A percentile compares a stretch with the other conserved stretches of the same genome.
These are phyloP conservation scores for Drosophila acutilabella DNA, from an alignment of 2,888 invertebrate genomes.

Conservation along the genomic window DNA sequence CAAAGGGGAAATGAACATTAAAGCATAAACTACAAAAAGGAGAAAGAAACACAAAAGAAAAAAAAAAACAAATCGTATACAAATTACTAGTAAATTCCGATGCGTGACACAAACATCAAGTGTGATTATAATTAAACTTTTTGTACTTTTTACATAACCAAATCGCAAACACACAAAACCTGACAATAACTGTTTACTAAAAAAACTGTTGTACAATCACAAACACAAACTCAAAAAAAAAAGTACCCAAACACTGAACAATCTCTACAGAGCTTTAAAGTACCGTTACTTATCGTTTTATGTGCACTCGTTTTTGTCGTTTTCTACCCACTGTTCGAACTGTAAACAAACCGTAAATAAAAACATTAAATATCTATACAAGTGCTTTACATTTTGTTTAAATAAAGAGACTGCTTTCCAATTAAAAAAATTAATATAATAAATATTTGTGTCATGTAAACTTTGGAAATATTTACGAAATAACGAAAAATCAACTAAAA, in stretches of 20 bases:
- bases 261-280: conserved; percentile 37
- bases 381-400: conserved; percentile 40
- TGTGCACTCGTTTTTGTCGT: background rate
- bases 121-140: conserved; percentile 16
- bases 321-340: conserved; percentile 46
- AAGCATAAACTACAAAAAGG: conserved; percentile 9
- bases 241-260: conserved; percentile 9
- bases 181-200: conserved; percentile 41
- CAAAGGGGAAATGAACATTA: conserved; percentile 21
- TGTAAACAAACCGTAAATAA: conserved; percentile 37
- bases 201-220: conserved; percentile 31
- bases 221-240: background rate
- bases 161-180: conserved; percentile 16
- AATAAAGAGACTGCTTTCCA: conserved; percentile 33
- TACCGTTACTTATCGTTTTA: conserved; percentile 9
- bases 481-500: conserved; percentile 17
- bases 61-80: conserved; percentile 15
- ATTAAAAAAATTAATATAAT: conserved; percentile 7
- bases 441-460: conserved; percentile 46
- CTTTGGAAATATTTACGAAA: conserved; percentile 22
- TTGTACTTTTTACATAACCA: conserved; percentile 49
- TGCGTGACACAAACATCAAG: conserved; percentile 22
- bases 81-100: conserved; percentile 21
- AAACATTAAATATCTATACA: conserved; percentile 20
- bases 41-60: background rate